phyloP scores from a whole-genome alignment of 92 coral and sea anemone genomes.

The Heteractis magnifica region DNA sequence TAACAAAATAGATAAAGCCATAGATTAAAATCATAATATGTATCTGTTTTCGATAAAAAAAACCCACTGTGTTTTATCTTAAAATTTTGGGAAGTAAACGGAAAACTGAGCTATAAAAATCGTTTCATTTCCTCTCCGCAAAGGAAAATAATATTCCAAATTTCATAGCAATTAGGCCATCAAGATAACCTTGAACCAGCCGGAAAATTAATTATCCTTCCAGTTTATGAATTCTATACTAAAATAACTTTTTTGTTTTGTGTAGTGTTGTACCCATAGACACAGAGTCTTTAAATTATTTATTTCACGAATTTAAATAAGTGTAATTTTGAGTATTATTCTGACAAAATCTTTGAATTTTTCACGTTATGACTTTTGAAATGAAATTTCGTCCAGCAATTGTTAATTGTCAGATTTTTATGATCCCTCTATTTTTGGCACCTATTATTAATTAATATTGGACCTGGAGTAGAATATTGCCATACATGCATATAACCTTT shows the following conservation, averaged over 20 bases:
- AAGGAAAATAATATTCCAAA: neutral
- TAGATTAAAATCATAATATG: neutral
- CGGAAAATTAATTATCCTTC: neutral
- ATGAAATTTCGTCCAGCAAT: neutral
- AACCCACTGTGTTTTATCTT: neutral
- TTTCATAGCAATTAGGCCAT: neutral
- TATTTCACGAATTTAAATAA: neutral
- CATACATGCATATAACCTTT: neutral
- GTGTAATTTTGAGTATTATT: neutral
- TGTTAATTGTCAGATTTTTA: neutral
- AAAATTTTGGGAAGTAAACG: neutral
- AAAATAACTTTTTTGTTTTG: neutral
- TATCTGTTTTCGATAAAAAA: neutral
- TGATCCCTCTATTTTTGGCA: neutral
- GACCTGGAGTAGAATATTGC: neutral
- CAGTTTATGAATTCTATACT: neutral
- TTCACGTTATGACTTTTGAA: neutral
- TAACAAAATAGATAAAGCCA: neutral
- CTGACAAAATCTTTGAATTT: neutral
- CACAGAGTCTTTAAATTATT: neutral
- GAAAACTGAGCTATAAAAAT: neutral
- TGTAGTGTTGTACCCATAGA: neutral
- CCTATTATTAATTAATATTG: neutral
- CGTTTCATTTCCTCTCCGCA: neutral
- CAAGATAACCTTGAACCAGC: neutral